Evolutionary conservation across 2,113 vertebrate species (phyloP).

Genomic region (Macrotus californicus): DNA sequence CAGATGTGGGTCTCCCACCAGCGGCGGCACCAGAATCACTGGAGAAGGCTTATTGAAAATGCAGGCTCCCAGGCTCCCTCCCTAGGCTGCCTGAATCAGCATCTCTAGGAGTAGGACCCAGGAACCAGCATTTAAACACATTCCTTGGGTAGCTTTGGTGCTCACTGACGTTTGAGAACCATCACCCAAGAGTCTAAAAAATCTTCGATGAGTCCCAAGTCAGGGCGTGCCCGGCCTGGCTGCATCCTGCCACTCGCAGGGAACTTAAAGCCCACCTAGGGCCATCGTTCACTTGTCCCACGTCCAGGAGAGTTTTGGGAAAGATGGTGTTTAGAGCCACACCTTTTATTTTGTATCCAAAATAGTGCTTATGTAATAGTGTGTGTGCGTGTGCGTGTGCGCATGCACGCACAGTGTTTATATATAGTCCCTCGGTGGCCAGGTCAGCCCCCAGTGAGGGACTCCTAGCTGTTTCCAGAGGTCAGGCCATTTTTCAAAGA

Average conservation of each 20-base stretch:
- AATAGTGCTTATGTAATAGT: not conserved
- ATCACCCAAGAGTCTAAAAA: not conserved
- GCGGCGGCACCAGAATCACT: not conserved
- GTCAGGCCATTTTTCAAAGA: not conserved
- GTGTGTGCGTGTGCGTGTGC: too few species aligned
- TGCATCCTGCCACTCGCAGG: not conserved
- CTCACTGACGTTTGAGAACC: not conserved
- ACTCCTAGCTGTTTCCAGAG: not conserved
- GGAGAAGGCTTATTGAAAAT: not conserved
- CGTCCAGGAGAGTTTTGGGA: not conserved
- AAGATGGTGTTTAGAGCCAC: slow-evolving; percentile 1
- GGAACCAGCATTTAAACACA: not conserved
- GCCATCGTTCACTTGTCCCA: not conserved
- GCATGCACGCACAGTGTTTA: not conserved
- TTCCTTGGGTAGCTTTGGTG: not conserved
- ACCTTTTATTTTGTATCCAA: not conserved
- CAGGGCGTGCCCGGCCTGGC: not conserved
- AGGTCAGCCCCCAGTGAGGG: not conserved
- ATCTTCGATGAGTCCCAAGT: not conserved
- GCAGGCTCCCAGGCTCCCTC: not conserved
- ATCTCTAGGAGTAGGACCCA: not conserved
- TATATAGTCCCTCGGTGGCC: not conserved
- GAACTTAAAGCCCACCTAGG: not conserved
- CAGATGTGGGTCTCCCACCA: not conserved
- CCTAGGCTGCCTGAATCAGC: not conserved